Evolutionary conservation across 2,888 invertebrate species (phyloP).

Genomic region (Cephus spinipes): DNA sequence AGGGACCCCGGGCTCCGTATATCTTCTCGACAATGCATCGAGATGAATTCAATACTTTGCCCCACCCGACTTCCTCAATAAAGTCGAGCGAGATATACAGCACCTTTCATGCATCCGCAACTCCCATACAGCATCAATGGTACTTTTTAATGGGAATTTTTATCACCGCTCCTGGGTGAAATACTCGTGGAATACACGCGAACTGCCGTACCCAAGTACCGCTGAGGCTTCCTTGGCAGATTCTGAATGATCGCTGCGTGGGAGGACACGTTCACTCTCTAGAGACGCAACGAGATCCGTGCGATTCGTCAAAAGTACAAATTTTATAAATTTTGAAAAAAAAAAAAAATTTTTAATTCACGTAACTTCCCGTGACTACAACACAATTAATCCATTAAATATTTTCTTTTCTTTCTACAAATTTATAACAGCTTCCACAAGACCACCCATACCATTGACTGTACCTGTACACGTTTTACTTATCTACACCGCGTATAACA

Average conservation of each 20-base stretch:
- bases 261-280: background rate
- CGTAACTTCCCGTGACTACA: background rate
- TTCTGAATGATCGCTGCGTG: slow-evolving; percentile 6
- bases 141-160: slow-evolving; percentile 30
- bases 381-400: background rate
- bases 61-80: slow-evolving; percentile 38
- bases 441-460: background rate
- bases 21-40: slow-evolving; percentile 58
- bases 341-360: background rate
- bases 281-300: background rate
- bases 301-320: background rate
- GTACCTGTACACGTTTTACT: background rate
- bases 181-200: background rate
- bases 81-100: slow-evolving; percentile 40
- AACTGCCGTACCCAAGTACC: background rate
- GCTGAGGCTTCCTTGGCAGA: background rate
- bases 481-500: background rate
- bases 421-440: background rate
- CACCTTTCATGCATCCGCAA: slow-evolving; percentile 13
- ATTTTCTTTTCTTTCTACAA: background rate
- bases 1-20: slow-evolving; percentile 59
- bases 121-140: slow-evolving; percentile 18
- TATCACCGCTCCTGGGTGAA: slow-evolving; percentile 18
- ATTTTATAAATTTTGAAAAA: background rate
- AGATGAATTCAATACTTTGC: slow-evolving; percentile 53